Percentiles rank a stretch among this genome's conserved stretches.
These are phyloP conservation scores for Myotis daubentonii DNA, from an alignment of 2,797 vertebrate species.

Conservation along the genomic window DNA sequence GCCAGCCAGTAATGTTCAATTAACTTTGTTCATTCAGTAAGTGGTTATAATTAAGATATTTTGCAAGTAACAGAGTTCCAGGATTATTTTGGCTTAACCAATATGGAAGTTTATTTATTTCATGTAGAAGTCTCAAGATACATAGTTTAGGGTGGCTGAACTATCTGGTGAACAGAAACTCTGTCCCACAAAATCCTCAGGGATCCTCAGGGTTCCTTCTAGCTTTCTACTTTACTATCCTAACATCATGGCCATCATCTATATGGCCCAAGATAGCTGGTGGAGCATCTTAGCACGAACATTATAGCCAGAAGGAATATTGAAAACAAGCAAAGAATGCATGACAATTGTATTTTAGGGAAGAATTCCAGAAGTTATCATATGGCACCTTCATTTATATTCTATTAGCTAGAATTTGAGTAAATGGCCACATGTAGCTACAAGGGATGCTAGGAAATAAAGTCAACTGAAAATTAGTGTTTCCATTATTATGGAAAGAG, in stretches of 20 bases:
- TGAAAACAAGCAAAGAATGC: neutral
- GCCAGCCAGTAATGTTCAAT: neutral
- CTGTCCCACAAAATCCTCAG: neutral
- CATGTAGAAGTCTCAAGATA: neutral
- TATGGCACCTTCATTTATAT: neutral
- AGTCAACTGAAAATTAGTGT: neutral
- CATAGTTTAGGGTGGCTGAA: neutral
- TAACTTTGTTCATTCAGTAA: constrained; percentile 41
- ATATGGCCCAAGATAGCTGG: neutral
- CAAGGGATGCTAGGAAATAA: constrained; percentile 6
- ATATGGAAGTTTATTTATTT: constrained; percentile 4
- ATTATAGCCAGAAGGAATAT: neutral
- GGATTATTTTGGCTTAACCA: neutral
- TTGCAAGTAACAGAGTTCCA: neutral
- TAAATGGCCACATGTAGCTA: neutral
- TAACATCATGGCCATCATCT: neutral
- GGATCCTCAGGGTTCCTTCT: neutral
- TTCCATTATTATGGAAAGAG: constrained; percentile 15
- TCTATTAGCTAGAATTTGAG: constrained; percentile 27
- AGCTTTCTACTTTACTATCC: neutral
- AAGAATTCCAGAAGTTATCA: constrained; percentile 24
- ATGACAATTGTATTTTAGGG: neutral
- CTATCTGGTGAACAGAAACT: neutral
- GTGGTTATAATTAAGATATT: constrained; percentile 15
- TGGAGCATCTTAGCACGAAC: neutral